Percentiles rank a stretch among this genome's conserved stretches.
These are phyloP conservation scores for Phrynocephalus vlangalii DNA, from an alignment of 2,797 vertebrate genomes.

Conservation along the genomic window DNA sequence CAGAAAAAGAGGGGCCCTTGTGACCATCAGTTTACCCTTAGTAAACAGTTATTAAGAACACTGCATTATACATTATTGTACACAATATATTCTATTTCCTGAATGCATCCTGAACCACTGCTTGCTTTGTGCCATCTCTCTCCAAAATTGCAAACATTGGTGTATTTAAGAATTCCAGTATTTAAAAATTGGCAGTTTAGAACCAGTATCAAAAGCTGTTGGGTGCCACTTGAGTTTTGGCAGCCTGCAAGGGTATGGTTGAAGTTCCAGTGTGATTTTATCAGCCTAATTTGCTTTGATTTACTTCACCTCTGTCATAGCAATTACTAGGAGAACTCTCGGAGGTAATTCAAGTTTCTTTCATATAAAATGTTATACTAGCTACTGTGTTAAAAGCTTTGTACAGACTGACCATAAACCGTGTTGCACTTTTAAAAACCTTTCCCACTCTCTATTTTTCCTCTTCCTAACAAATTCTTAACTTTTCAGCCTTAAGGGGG, in stretches of 20 bases:
- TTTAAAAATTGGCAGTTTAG: neutral
- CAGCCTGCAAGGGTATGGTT: slow-evolving; percentile 16
- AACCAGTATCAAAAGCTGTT: slow-evolving; percentile 27
- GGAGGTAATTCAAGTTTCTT: slow-evolving; percentile 87
- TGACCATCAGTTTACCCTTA: neutral
- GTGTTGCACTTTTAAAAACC: neutral
- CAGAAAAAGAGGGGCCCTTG: neutral
- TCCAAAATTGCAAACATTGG: neutral
- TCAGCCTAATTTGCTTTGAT: slow-evolving; percentile 69
- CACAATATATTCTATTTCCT: neutral
- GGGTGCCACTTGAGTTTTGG: slow-evolving; percentile 1
- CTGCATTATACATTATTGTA: neutral
- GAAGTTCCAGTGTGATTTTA: slow-evolving; percentile 51
- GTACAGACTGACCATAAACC: neutral
- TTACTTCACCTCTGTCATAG: slow-evolving; percentile 79
- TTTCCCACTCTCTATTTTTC: too few relatives aligned
- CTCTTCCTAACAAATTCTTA: neutral
- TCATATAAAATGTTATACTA: slow-evolving; percentile 41
- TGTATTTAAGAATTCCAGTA: too few relatives aligned
- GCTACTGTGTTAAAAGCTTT: neutral
- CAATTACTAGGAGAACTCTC: slow-evolving; percentile 96
- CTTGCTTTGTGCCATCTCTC: neutral
- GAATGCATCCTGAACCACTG: neutral
- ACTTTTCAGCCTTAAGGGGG: neutral
- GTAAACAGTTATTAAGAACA: neutral